Percentiles rank a stretch among this genome's conserved stretches.
These are phyloP conservation scores for Drosophila anomalata DNA, from an alignment of 2,888 invertebrate species.

Conservation along the genomic window DNA sequence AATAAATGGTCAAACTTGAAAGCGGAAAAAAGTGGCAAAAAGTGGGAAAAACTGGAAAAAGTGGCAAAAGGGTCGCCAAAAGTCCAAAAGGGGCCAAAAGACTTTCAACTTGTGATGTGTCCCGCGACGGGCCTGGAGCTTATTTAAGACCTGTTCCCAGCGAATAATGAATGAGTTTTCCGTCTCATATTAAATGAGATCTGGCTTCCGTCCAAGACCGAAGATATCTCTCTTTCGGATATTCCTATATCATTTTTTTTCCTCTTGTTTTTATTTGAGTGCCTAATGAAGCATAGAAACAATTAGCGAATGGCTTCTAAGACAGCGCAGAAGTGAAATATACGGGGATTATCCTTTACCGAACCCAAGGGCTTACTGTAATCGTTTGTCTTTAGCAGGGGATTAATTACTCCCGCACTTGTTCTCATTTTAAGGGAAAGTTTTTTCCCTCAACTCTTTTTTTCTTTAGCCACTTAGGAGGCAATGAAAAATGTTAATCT, in stretches of 20 bases:
- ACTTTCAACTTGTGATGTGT: slow-evolving; percentile 35
- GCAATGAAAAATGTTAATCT: background rate
- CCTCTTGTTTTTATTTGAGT: background rate
- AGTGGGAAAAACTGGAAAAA: slow-evolving; percentile 2
- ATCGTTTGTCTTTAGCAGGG: slow-evolving; percentile 25
- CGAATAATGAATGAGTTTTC: slow-evolving; percentile 58
- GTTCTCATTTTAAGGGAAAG: slow-evolving; percentile 2
- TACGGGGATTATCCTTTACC: slow-evolving; percentile 20
- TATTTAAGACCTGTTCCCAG: slow-evolving; percentile 41
- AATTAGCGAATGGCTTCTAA: slow-evolving; percentile 49
- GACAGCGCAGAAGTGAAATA: slow-evolving; percentile 3
- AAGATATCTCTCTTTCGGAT: background rate
- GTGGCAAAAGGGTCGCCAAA: slow-evolving; percentile 25
- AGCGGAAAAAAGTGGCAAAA: slow-evolving; percentile 52
- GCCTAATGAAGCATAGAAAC: slow-evolving; percentile 31
- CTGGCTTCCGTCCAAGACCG: slow-evolving; percentile 34
- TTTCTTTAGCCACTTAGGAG: background rate
- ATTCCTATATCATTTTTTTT: background rate
- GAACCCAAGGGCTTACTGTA: slow-evolving; percentile 20
- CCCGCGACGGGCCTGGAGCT: slow-evolving; percentile 33
- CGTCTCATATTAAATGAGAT: slow-evolving; percentile 61
- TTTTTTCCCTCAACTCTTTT: slow-evolving; percentile 1
- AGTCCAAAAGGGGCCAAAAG: slow-evolving; percentile 8
- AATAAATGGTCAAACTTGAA: slow-evolving; percentile 76
- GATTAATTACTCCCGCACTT: slow-evolving; percentile 33